A percentile compares a stretch with the other conserved stretches of the same genome.
Evolutionary conservation across 2,888 invertebrate species (phyloP).

Genomic region (Steromphala cineraria): DNA sequence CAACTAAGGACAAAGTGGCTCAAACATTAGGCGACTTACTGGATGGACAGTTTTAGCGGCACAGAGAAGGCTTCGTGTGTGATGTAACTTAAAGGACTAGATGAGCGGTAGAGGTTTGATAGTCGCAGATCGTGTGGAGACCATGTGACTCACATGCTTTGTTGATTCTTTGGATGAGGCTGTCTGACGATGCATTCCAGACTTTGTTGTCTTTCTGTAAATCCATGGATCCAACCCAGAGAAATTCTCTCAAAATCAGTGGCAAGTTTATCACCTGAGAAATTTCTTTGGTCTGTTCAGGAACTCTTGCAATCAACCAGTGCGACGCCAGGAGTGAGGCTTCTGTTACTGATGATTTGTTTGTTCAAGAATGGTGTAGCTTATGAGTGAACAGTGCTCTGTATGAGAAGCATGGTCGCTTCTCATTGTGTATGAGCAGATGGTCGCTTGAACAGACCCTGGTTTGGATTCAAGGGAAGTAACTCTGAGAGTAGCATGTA

Average conservation of each 20-base stretch:
- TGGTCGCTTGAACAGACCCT: too few species aligned
- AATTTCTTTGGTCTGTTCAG: too few species aligned
- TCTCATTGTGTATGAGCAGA: too few species aligned
- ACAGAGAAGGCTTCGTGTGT: background rate
- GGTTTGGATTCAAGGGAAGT: too few species aligned
- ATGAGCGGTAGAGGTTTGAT: background rate
- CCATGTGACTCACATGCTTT: background rate
- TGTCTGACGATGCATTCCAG: background rate
- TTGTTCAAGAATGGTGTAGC: too few species aligned
- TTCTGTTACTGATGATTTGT: too few species aligned
- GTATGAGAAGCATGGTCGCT: too few species aligned
- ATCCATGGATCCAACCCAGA: background rate
- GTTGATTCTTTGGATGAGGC: background rate
- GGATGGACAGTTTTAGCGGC: constrained; percentile 91
- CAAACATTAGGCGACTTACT: constrained; percentile 94
- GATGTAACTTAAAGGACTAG: background rate
- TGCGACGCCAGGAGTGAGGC: too few species aligned
- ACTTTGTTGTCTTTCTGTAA: background rate
- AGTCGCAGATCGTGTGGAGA: background rate
- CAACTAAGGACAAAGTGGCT: constrained; percentile 96
- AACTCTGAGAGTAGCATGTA: too few species aligned
- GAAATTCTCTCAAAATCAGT: background rate
- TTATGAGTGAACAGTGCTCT: too few species aligned
- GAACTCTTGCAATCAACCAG: too few species aligned
- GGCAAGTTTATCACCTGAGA: too few species aligned